Evolutionary conservation across 2,797 vertebrate species (phyloP).

Genomic region (Iguana delicatissima): DNA sequence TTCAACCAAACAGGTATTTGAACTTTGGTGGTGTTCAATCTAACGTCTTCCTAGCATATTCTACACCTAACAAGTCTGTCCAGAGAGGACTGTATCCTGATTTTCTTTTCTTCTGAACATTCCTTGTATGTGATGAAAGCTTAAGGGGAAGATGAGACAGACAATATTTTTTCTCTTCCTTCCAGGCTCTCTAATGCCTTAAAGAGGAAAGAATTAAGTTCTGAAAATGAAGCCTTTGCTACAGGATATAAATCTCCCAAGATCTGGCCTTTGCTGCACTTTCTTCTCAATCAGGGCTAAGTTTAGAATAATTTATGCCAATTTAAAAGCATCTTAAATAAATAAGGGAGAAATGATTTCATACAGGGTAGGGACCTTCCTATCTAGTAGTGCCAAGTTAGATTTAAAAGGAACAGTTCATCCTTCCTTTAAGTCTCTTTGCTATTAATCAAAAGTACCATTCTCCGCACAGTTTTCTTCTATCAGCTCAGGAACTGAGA

Average conservation of each 20-base stretch:
- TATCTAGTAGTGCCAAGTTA: constrained; percentile 29
- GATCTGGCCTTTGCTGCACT: constrained; percentile 67
- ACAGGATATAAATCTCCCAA: constrained; percentile 38
- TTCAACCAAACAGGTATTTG: not conserved
- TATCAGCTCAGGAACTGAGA: not conserved
- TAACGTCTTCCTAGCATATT: not conserved
- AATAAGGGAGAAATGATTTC: constrained; percentile 55
- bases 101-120: not conserved
- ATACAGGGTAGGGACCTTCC: constrained; percentile 45
- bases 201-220: constrained; percentile 55
- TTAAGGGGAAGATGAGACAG: constrained; percentile 38
- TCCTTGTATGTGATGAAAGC: constrained; percentile 2
- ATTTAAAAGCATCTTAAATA: constrained; percentile 60
- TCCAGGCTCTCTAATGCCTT: constrained; percentile 38
- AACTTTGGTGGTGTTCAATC: not conserved
- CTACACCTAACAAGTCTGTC: not conserved
- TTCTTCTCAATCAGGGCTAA: constrained; percentile 27
- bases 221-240: constrained; percentile 54
- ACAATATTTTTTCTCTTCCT: constrained; percentile 55
- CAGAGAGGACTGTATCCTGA: not conserved
- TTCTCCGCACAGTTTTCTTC: constrained; percentile 35
- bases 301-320: constrained; percentile 43
- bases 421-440: constrained; percentile 48
- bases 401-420: constrained; percentile 33
- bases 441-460: constrained; percentile 45